Conservation (phyloP, 2,797 vertebrate genomes). For the Aulostomus chinensis region DNA sequence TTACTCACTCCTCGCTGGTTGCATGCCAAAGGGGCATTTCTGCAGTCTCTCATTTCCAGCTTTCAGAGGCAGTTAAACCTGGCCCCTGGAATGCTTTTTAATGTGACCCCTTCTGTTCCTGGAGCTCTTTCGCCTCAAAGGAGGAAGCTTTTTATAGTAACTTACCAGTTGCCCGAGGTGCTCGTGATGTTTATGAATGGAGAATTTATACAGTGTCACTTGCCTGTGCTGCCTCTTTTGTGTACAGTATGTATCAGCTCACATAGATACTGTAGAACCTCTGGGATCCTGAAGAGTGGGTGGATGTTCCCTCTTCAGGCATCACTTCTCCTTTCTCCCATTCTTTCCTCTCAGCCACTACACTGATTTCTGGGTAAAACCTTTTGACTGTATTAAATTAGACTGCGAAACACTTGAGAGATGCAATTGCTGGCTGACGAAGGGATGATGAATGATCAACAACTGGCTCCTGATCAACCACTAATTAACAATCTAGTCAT, state of each 20-base stretch:
- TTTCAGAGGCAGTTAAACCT: constrained; percentile 20
- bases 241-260: constrained; percentile 20
- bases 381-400: no score
- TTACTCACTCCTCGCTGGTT: constrained; percentile 27
- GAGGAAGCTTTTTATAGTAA: constrained; percentile 45
- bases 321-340: background rate
- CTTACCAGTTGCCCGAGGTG: constrained; percentile 11
- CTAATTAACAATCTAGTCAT: no score
- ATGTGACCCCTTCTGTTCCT: constrained; percentile 14
- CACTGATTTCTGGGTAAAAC: no score
- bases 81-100: constrained; percentile 39
- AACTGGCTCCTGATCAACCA: no score
- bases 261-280: constrained; percentile 27
- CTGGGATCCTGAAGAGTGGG: constrained; percentile 14
- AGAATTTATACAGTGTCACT: constrained; percentile 40
- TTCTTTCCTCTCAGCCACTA: background rate
- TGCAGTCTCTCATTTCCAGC: constrained; percentile 36
- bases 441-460: no score
- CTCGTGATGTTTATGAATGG: constrained; percentile 50
- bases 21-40: constrained; percentile 35
- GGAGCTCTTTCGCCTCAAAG: constrained; percentile 29
- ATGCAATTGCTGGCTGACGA: no score
- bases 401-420: no score
- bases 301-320: constrained; percentile 26
- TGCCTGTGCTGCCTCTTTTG: constrained; percentile 26